Conservation (phyloP, 2,888 invertebrate genomes). For the Thymelicus lineola region DNA sequence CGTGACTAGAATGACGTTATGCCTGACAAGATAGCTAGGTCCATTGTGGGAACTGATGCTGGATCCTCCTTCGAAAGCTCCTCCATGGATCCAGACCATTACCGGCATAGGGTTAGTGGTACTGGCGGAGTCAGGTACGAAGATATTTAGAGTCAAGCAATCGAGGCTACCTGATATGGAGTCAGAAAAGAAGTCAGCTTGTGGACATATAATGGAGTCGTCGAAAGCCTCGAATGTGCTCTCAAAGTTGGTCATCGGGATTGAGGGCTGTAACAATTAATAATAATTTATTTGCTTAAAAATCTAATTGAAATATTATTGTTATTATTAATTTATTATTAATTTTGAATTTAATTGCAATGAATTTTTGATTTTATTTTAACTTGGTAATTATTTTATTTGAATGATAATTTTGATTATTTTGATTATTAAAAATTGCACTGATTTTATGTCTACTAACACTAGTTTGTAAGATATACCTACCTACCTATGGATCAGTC, state of each 20-base stretch:
- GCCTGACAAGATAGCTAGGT: conserved; percentile 56
- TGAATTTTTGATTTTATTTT: too few species aligned
- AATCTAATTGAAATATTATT: too few species aligned
- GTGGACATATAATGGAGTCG: conserved; percentile 49
- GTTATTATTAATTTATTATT: too few species aligned
- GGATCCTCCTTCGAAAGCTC: conserved; percentile 49
- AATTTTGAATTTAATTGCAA: too few species aligned
- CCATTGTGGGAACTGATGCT: conserved; percentile 42
- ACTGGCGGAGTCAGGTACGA: conserved; percentile 67
- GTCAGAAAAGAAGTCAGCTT: conserved; percentile 47
- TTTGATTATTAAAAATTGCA: too few species aligned
- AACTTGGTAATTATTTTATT: too few species aligned
- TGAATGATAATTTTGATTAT: too few species aligned
- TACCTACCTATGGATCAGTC: too few species aligned
- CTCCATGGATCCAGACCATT: conserved; percentile 68
- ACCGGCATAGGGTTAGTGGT: conserved; percentile 53
- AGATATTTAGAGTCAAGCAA: conserved; percentile 86
- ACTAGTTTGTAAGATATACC: too few species aligned
- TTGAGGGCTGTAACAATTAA: conserved; percentile 12
- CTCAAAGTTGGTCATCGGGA: conserved; percentile 41
- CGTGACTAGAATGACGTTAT: conserved; percentile 62
- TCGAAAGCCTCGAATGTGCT: conserved; percentile 42
- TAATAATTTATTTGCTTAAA: neutral
- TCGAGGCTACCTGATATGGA: conserved; percentile 61
- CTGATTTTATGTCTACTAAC: too few species aligned